Conservation (phyloP, 64 coral and sea anemone species). For the Montipora sp. region DNA sequence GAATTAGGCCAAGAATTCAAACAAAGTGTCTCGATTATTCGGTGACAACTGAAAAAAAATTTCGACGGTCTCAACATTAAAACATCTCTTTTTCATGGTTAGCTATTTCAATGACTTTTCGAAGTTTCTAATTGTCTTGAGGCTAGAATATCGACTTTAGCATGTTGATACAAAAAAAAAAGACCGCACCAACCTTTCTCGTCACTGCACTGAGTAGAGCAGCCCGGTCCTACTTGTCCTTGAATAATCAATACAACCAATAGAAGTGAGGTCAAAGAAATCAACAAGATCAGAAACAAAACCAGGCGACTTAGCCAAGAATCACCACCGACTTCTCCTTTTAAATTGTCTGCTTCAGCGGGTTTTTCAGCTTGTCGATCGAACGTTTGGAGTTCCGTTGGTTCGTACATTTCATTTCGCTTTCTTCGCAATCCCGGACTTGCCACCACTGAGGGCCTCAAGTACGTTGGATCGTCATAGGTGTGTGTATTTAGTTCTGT, state of each 20-base stretch:
- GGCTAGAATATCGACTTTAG: too few species aligned
- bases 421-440: background rate
- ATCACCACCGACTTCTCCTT: background rate
- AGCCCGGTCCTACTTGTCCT: background rate
- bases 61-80: too few species aligned
- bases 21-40: too few species aligned
- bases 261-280: slow-evolving; percentile 7
- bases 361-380: background rate
- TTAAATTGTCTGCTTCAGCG: background rate
- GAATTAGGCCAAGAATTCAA: too few species aligned
- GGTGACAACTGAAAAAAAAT: too few species aligned
- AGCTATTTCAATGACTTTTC: too few species aligned
- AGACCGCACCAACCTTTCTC: background rate
- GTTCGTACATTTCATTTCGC: slow-evolving; percentile 29
- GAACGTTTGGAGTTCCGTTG: background rate
- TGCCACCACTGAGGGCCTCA: background rate
- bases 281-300: background rate
- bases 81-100: too few species aligned
- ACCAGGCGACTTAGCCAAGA: slow-evolving; percentile 20
- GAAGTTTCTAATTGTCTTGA: too few species aligned
- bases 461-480: slow-evolving; percentile 12
- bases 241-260: background rate
- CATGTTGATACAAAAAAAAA: background rate
- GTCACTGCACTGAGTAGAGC: background rate
- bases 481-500: background rate